Percentiles rank a stretch among this genome's conserved stretches.
phyloP scores from a whole-genome alignment of 2,888 invertebrate species.

The Xylota sylvarum region DNA sequence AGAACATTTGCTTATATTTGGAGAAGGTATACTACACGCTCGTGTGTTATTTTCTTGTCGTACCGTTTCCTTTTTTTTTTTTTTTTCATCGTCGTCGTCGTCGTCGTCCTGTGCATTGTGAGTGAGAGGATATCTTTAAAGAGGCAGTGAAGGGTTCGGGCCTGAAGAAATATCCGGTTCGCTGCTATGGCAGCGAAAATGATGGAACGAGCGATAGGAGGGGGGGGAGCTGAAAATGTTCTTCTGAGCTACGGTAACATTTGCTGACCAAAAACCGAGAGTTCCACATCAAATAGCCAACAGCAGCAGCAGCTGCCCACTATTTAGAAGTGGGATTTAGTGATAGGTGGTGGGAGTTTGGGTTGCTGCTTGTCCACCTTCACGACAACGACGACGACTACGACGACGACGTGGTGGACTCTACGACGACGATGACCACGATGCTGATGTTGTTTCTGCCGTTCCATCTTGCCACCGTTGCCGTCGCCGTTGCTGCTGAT shows the following conservation, averaged over 20 bases:
- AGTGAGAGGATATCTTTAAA: slow-evolving; percentile 76
- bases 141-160: slow-evolving; percentile 76
- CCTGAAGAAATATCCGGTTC: slow-evolving; percentile 76
- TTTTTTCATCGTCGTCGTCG: slow-evolving; percentile 34
- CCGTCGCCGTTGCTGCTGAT: slow-evolving; percentile 19
- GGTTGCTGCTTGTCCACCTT: slow-evolving; percentile 59
- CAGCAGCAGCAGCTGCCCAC: slow-evolving; percentile 75
- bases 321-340: slow-evolving; percentile 74
- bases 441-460: slow-evolving; percentile 72
- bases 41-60: slow-evolving; percentile 77
- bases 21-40: slow-evolving; percentile 72
- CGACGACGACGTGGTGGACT: slow-evolving; percentile 63
- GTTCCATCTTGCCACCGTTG: slow-evolving; percentile 37
- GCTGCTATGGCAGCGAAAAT: slow-evolving; percentile 68
- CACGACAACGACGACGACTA: slow-evolving; percentile 64
- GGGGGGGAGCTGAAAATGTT: slow-evolving; percentile 39
- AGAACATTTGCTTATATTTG: slow-evolving; percentile 76
- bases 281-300: slow-evolving; percentile 77
- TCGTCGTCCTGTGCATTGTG: slow-evolving; percentile 71
- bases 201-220: slow-evolving; percentile 15
- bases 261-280: slow-evolving; percentile 77
- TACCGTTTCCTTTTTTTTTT: slow-evolving; percentile 52
- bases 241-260: slow-evolving; percentile 73
- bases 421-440: slow-evolving; percentile 71
- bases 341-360: slow-evolving; percentile 45